Percentiles rank a stretch among this genome's conserved stretches.
Evolutionary conservation across 2,888 invertebrate genomes (phyloP).

Genomic region (Protula sp.): DNA sequence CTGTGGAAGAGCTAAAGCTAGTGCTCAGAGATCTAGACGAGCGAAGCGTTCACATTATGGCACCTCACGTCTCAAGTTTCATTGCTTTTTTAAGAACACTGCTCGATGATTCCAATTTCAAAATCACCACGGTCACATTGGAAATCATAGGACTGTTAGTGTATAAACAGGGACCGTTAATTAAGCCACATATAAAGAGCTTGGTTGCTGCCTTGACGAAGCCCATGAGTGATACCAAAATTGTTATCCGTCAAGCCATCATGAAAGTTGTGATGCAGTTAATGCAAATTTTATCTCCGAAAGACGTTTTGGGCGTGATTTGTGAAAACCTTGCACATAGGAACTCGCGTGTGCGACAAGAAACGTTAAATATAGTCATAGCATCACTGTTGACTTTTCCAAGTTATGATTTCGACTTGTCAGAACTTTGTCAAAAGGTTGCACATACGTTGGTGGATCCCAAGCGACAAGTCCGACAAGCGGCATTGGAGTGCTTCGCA

Average conservation of each 20-base stretch:
- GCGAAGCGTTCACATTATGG: constrained; percentile 49
- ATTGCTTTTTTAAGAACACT: constrained; percentile 59
- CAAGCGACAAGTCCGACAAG: constrained; percentile 72
- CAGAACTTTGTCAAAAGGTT: constrained; percentile 53
- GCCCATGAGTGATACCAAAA: constrained; percentile 57
- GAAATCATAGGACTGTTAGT: constrained; percentile 56
- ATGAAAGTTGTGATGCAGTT: constrained; percentile 57
- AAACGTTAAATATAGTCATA: constrained; percentile 70
- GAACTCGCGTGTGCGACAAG: constrained; percentile 65
- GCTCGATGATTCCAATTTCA: constrained; percentile 61
- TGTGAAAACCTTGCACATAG: constrained; percentile 56
- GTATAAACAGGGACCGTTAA: constrained; percentile 48
- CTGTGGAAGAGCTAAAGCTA: constrained; percentile 60
- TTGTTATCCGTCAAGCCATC: constrained; percentile 56
- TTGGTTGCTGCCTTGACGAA: constrained; percentile 55
- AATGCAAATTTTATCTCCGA: constrained; percentile 58
- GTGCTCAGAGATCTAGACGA: constrained; percentile 53
- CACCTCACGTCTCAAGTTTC: constrained; percentile 63
- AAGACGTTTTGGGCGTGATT: constrained; percentile 58
- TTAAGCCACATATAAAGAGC: constrained; percentile 56
- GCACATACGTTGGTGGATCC: constrained; percentile 59
- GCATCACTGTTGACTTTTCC: constrained; percentile 74
- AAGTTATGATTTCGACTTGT: constrained; percentile 66
- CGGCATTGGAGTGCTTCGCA: constrained; percentile 72
- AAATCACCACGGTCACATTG: constrained; percentile 55